A percentile compares a stretch with the other conserved stretches of the same genome.
Conservation (phyloP, 2,797 vertebrate genomes). For the Cheirogaleus major region DNA sequence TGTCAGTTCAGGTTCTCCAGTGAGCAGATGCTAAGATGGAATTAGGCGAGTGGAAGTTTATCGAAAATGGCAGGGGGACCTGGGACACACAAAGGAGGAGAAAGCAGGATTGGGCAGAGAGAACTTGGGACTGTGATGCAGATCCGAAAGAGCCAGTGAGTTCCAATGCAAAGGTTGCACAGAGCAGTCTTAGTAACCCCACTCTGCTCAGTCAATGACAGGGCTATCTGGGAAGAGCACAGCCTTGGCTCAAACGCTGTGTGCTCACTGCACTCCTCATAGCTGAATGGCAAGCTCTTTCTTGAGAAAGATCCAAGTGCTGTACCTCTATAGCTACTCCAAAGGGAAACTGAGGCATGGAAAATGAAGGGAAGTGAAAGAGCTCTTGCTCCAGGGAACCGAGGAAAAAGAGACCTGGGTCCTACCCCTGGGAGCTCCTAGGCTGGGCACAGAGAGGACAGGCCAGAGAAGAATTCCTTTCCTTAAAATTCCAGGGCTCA, state of each 20-base stretch:
- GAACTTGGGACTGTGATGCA: neutral
- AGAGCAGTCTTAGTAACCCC: neutral
- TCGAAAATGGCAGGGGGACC: neutral
- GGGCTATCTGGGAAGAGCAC: neutral
- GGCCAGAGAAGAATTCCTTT: neutral
- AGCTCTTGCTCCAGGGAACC: neutral
- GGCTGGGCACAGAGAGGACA: neutral
- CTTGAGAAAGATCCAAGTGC: neutral
- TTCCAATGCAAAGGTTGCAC: neutral
- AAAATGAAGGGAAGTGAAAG: neutral
- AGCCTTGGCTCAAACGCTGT: neutral
- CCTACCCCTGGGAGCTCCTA: neutral
- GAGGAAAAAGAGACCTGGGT: neutral
- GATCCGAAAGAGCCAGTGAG: neutral
- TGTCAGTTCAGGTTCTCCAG: neutral
- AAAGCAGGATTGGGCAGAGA: neutral
- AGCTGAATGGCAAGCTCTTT: neutral
- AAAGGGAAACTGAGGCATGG: neutral
- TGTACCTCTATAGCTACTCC: neutral
- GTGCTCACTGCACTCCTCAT: neutral
- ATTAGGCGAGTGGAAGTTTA: neutral
- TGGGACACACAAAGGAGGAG: neutral
- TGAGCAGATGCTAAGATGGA: neutral
- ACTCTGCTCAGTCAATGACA: accelerated
- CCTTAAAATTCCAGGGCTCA: neutral